phyloP scores from a whole-genome alignment of 2,888 invertebrate genomes.

The Drosophila greeni region DNA sequence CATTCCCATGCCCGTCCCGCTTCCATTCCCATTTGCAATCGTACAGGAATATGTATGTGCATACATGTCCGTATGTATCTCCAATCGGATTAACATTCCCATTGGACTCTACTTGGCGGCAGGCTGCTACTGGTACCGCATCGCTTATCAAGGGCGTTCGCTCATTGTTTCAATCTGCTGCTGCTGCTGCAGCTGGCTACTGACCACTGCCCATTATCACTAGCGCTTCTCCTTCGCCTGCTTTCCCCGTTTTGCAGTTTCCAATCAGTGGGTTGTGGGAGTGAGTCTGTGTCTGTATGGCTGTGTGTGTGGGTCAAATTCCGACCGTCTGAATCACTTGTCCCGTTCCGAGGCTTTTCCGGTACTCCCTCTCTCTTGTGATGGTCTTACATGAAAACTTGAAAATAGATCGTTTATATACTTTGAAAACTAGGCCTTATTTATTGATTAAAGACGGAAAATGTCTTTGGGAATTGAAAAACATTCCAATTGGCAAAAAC shows the following conservation, averaged over 20 bases:
- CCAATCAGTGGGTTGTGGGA: slow-evolving; percentile 1
- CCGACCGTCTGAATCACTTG: background rate
- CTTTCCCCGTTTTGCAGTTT: background rate
- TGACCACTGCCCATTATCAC: slow-evolving; percentile 10
- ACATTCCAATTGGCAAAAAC: background rate
- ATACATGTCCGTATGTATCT: background rate
- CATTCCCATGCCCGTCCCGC: slow-evolving; percentile 1
- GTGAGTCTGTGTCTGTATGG: background rate
- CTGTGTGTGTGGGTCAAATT: slow-evolving; percentile 7
- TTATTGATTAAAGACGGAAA: background rate
- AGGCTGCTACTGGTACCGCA: slow-evolving; percentile 33
- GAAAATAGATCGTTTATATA: background rate
- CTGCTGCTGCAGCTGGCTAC: slow-evolving; percentile 7
- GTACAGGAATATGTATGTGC: background rate
- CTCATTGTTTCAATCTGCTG: slow-evolving; percentile 16
- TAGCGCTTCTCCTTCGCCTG: background rate
- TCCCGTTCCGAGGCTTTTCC: slow-evolving; percentile 6
- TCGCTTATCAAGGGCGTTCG: slow-evolving; percentile 26
- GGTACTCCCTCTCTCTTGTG: background rate
- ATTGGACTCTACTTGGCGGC: slow-evolving; percentile 17
- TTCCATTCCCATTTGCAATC: slow-evolving; percentile 7
- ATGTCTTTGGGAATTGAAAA: background rate
- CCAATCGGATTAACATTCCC: slow-evolving; percentile 14
- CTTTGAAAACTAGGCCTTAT: background rate
- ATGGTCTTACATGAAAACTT: background rate